Evolutionary conservation across 2,888 invertebrate species (phyloP).

Genomic region (Luperina nickerlii): DNA sequence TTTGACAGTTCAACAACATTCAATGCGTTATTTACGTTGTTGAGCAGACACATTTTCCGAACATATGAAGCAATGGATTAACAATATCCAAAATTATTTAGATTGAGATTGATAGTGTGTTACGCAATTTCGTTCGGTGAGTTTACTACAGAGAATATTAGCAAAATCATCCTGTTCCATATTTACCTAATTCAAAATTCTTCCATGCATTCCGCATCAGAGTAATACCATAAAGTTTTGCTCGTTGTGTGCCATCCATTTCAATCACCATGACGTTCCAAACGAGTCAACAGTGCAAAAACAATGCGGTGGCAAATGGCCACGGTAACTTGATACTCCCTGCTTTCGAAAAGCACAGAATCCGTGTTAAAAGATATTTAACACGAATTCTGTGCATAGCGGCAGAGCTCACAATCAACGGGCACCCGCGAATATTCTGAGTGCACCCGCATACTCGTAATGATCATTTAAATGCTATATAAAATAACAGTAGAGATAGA

Average conservation of each 20-base stretch:
- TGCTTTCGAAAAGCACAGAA: constrained; percentile 33
- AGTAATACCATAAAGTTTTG: constrained; percentile 17
- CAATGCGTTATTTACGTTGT: not conserved
- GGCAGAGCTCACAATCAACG: not conserved
- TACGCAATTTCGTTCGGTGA: not conserved
- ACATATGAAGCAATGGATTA: not conserved
- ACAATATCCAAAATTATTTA: not conserved
- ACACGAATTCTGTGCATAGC: constrained; percentile 6
- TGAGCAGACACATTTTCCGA: not conserved
- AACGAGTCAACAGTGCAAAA: constrained; percentile 25
- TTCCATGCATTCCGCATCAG: not conserved
- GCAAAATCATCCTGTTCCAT: not conserved
- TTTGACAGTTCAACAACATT: not conserved
- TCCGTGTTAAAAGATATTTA: constrained; percentile 22
- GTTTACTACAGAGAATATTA: not conserved
- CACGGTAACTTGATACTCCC: constrained; percentile 24
- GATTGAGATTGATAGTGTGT: not conserved
- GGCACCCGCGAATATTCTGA: not conserved
- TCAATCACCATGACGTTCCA: constrained; percentile 5
- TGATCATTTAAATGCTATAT: not conserved
- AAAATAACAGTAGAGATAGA: not conserved
- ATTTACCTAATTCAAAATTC: not conserved
- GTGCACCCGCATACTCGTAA: not conserved
- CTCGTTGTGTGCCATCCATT: constrained; percentile 32
- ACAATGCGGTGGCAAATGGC: constrained; percentile 39